Conservation (phyloP, 2,113 vertebrate species). For the Marmota flaviventris region DNA sequence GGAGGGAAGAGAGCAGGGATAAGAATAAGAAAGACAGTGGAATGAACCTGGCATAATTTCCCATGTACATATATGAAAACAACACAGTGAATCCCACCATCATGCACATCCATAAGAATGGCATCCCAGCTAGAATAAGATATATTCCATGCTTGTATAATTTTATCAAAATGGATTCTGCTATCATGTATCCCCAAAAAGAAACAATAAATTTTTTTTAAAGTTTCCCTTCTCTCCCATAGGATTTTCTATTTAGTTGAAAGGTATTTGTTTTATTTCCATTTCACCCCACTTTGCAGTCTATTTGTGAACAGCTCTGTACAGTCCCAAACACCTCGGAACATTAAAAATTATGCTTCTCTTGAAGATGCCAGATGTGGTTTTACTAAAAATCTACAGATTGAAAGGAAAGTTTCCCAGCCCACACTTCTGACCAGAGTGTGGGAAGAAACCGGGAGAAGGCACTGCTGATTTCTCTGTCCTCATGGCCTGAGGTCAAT, state of each 20-base stretch:
- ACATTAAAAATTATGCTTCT: background rate
- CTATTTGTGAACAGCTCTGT: background rate
- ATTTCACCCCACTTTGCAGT: background rate
- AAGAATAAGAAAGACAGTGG: too few species aligned
- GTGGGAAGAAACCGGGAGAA: background rate
- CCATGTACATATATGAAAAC: too few species aligned
- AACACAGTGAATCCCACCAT: too few species aligned
- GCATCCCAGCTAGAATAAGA: too few species aligned
- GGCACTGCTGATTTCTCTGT: background rate
- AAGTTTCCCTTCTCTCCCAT: background rate
- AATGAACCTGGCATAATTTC: too few species aligned
- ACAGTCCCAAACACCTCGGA: background rate
- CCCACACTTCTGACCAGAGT: background rate
- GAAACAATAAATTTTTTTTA: too few species aligned
- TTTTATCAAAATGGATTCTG: too few species aligned
- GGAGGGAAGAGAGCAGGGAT: too few species aligned
- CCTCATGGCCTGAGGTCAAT: background rate
- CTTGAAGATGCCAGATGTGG: background rate
- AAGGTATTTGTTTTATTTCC: conserved; percentile 41
- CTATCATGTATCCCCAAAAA: too few species aligned
- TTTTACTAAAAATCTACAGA: background rate
- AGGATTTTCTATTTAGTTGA: background rate
- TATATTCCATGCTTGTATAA: too few species aligned
- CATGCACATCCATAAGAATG: too few species aligned
- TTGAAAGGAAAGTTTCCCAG: background rate